Evolutionary conservation across 2,113 vertebrate genomes (phyloP).

Genomic region (Thunnus maccoyii): DNA sequence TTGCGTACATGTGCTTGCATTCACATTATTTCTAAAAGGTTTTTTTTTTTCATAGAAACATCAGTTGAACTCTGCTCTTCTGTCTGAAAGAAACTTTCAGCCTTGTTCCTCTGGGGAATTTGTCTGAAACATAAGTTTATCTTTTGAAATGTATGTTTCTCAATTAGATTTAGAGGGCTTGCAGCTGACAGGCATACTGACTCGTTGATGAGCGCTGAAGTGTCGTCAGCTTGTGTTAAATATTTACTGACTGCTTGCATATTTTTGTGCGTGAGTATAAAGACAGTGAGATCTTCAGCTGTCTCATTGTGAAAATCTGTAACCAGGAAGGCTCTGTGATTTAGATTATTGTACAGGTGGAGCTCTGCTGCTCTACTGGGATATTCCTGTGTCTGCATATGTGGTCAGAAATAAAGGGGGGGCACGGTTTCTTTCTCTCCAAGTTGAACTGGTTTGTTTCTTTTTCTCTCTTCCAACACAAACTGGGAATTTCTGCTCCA

Average conservation of each 20-base stretch:
- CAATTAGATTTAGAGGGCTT: not conserved
- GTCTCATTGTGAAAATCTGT: constrained; percentile 50
- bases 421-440: constrained; percentile 29
- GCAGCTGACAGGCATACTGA: not conserved
- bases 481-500: constrained; percentile 46
- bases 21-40: constrained; percentile 22
- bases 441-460: constrained; percentile 41
- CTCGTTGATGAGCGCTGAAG: too few relatives aligned
- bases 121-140: not conserved
- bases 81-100: not conserved
- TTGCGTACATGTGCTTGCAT: constrained; percentile 28
- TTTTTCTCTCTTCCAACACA: constrained; percentile 47
- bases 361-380: constrained; percentile 61
- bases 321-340: constrained; percentile 50
- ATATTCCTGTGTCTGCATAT: constrained; percentile 47
- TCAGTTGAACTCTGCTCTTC: not conserved
- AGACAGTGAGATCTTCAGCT: constrained; percentile 20
- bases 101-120: not conserved
- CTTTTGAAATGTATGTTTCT: constrained; percentile 6
- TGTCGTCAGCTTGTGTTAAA: not conserved
- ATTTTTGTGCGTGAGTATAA: not conserved
- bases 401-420: constrained; percentile 36
- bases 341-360: constrained; percentile 68
- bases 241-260: constrained; percentile 10
- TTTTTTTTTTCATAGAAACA: not conserved